Base-by-base conservation (phyloP, 1,140 invertebrate species). In the Eupeodes corollae region DNA sequence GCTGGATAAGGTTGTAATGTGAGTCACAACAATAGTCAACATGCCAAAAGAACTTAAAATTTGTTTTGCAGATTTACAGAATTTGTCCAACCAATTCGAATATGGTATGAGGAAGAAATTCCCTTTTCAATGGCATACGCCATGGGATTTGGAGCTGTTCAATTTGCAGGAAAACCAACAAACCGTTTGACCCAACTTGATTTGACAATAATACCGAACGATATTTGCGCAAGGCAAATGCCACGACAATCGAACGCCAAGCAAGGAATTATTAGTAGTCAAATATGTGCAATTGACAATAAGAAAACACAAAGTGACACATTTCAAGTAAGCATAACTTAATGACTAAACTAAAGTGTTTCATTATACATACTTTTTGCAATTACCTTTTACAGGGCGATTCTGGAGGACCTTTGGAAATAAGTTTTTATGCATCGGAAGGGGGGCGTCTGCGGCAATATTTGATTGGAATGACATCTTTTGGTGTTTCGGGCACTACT, bases 381-480 rank as follows among this genome's bases (percentile, higher is more conserved):
- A 9, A 35, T 26, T n/a, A 31, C 10, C 31, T 34, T 42, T 10
- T 33, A 1, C 16, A 59, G 58, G 63, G 63, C 0, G 60, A 67
- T 42, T 64, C 61, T 0, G 56, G 59, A 9, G 57, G 61, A 33
- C 64, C 64, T 1, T 40, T 67, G 26, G 56, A 59, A 49, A 46
- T 60, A 16, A 56, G 64, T 54, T 31, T 66, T 11, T 40, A 63
- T 49, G 58, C 69, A 6, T 51, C 69, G 57, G 46, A 52, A 5
- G 33, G 33, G 0, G 49, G 58, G 0, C 52, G 55, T 16, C 53
- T 58, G 5, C 63, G 63, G 35, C 66, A 63, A 33, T 61, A 66
- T 41, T 49, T 68, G 0, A 61, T 70, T 13, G 70, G 66, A 12
- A 54, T 70, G 0, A 71, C 68, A 3, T 68, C 65, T 0, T 70